Evolutionary conservation across 92 coral and sea anemone genomes (phyloP).

Genomic region (Metridium senile): DNA sequence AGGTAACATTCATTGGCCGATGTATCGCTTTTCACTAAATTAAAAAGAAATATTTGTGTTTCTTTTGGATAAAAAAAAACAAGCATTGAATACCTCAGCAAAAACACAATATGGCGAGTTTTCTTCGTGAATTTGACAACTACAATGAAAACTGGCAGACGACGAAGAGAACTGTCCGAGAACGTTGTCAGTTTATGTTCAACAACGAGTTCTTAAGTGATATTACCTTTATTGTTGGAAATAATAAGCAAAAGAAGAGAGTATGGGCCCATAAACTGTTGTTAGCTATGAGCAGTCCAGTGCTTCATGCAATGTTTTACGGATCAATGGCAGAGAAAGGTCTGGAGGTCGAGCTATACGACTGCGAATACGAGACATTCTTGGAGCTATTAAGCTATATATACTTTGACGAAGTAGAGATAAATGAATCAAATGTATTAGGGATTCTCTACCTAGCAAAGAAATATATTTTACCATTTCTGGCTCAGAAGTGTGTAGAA

Average conservation of each 20-base stretch:
- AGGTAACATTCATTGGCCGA: slow-evolving; percentile 9
- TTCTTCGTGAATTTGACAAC: slow-evolving; percentile 27
- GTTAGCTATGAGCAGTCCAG: slow-evolving; percentile 86
- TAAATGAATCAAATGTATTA: slow-evolving; percentile 71
- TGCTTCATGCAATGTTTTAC: slow-evolving; percentile 82
- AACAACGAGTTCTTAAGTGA: slow-evolving; percentile 80
- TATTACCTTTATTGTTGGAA: slow-evolving; percentile 68
- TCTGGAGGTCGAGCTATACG: slow-evolving; percentile 59
- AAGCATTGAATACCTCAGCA: too few relatives aligned
- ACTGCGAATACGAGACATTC: slow-evolving; percentile 75
- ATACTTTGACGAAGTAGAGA: slow-evolving; percentile 73
- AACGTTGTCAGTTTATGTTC: slow-evolving; percentile 79
- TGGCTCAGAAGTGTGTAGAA: slow-evolving; percentile 77
- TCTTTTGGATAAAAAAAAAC: too few relatives aligned
- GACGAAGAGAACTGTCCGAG: slow-evolving; percentile 56
- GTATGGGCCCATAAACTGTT: slow-evolving; percentile 78
- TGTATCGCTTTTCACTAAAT: not conserved
- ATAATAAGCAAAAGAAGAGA: slow-evolving; percentile 43
- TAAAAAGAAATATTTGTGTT: not conserved
- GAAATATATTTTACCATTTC: slow-evolving; percentile 82
- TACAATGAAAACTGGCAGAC: slow-evolving; percentile 76
- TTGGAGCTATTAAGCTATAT: slow-evolving; percentile 70
- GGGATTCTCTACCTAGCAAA: slow-evolving; percentile 81
- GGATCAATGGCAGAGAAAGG: slow-evolving; percentile 82
- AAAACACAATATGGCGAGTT: slow-evolving; percentile 78